Conservation (phyloP, 53 echinoderm and acorn worm genomes). For the Paracentrotus lividus region DNA sequence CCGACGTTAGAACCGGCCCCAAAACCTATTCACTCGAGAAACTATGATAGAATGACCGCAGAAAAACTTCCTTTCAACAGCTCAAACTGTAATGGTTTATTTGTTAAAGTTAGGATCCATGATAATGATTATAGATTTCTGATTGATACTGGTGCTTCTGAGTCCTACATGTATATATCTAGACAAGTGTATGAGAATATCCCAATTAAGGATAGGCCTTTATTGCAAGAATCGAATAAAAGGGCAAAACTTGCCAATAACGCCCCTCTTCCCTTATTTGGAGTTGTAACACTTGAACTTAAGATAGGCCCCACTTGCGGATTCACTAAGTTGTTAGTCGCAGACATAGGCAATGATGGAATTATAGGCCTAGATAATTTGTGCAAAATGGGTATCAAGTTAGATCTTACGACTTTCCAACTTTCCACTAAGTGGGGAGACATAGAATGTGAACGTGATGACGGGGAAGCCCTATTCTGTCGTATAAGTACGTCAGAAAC, state of each 20-base stretch:
- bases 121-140: slow-evolving; percentile 16
- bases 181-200: not conserved
- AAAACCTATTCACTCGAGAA: not conserved
- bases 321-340: not conserved
- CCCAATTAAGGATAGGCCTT: not conserved
- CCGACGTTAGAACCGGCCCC: not conserved
- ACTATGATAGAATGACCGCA: not conserved
- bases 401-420: not conserved
- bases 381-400: slow-evolving; percentile 25
- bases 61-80: not conserved
- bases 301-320: slow-evolving; percentile 29
- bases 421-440: slow-evolving; percentile 45
- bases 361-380: slow-evolving; percentile 44
- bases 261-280: not conserved
- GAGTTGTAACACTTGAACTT: not conserved
- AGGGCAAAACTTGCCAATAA: slow-evolving; percentile 8
- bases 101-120: slow-evolving; percentile 4
- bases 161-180: slow-evolving; percentile 39
- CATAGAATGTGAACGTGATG: not conserved
- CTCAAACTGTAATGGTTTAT: not conserved
- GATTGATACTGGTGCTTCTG: slow-evolving; percentile 54
- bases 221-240: not conserved
- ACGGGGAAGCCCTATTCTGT: slow-evolving; percentile 2
- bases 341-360: slow-evolving; percentile 47
- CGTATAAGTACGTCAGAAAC: slow-evolving; percentile 39